Base-by-base conservation (phyloP, 1,140 invertebrate species). In the Bombus impatiens region DNA sequence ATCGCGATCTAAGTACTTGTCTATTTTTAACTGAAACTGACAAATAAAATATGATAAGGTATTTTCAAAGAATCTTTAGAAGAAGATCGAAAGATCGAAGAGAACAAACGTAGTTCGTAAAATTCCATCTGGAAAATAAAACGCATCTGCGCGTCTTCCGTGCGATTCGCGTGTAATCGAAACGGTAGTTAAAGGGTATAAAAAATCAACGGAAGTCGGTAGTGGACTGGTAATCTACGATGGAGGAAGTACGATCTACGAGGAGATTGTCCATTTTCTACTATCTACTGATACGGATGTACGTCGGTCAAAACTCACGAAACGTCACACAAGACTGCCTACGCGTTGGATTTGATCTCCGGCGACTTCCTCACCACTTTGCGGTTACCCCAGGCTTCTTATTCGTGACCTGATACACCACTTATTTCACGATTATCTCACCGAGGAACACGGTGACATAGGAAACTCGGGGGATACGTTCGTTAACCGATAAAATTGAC, bases 381-480 rank as follows among this genome's bases (percentile, higher is more conserved):
- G 90, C 78, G 90, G 91, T 90, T 87, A 90, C 82, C 72, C 67
- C 70, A 65, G 57, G 35, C 25, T 70, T 42, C 53, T 79, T 47
- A 22, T 5, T 75, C 86, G 68, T 85, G 89, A 82, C 88, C 88
- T 65, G 88, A 88, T 89, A 91, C 78, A 86, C 88, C 88, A 76
- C 87, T 91, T 91, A 91, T 91, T 91, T 87, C 88, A 62, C 85
- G 77, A 87, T 91, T 88, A 91, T 82, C 75, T 85, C 42, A 40
- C 62, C 28, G 87, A 86, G 84, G 83, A 78, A 65, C 71, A 59
- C 83, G 44, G 59, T 75, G 80, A 86, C 80, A 80, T 79, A 68
- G 80, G 82, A 78, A 88, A 78, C 86, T 80, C 77, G 44, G 68
- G n/a, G 28, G 57, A 35, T 12, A 37, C 47, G 62, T 84, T 84